Evolutionary conservation across 2,113 vertebrate species (phyloP).

Genomic region (Cardinalis cardinalis): DNA sequence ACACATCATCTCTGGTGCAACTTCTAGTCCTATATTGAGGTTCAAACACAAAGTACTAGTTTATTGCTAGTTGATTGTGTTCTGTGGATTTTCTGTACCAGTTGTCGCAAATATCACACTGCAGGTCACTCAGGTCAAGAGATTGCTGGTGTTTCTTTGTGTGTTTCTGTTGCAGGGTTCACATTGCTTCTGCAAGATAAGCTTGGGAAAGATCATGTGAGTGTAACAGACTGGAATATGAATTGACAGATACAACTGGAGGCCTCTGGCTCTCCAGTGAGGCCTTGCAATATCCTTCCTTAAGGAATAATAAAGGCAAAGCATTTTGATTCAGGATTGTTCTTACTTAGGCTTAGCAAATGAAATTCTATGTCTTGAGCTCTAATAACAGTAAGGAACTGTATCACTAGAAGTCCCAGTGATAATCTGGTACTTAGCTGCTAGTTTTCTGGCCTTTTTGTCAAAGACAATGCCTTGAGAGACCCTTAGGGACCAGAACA

Average conservation of each 20-base stretch:
- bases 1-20: rapidly evolving
- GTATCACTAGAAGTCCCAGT: neutral
- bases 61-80: neutral
- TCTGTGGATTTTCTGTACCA: neutral
- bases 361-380: neutral
- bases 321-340: neutral
- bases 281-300: neutral
- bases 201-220: neutral
- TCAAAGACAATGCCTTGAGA: neutral
- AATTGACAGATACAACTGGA: neutral
- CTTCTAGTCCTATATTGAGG: neutral
- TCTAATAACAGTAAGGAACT: neutral
- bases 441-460: neutral
- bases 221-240: neutral
- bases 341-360: neutral
- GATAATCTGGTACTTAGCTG: neutral
- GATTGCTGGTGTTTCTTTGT: neutral
- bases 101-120: neutral
- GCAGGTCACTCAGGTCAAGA: neutral
- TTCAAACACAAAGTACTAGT: neutral
- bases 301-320: neutral
- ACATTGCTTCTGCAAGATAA: neutral
- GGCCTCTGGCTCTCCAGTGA: neutral
- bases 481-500: neutral
- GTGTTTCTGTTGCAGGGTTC: neutral